These are phyloP conservation scores for Pseudorhiza aurosa DNA, from an alignment of 30 jellyfish, hydroid and myxozoan genomes.

Conservation along the genomic window DNA sequence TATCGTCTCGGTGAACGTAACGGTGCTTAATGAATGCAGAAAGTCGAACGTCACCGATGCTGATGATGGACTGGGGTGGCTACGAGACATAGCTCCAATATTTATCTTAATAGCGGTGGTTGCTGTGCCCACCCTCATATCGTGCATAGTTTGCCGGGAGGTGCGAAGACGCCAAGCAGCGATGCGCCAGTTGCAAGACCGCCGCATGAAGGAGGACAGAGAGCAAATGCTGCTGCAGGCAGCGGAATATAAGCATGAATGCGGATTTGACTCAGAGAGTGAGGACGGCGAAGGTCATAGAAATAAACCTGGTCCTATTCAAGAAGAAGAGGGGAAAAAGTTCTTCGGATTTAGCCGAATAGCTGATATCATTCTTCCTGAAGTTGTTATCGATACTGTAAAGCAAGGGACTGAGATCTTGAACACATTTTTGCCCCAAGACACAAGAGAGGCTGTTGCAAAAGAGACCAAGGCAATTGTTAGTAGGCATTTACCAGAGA, in stretches of 20 bases:
- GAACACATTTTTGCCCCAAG: conserved; percentile 63
- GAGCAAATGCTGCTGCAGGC: conserved; percentile 76
- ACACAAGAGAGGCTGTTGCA: conserved; percentile 27
- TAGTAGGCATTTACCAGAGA: conserved; percentile 23
- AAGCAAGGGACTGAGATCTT: conserved; percentile 66
- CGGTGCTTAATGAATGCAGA: conserved; percentile 61
- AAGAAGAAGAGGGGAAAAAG: conserved; percentile 59
- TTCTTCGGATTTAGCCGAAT: conserved; percentile 63
- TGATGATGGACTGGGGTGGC: conserved; percentile 73
- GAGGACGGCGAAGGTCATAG: conserved; percentile 23
- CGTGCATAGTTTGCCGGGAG: conserved; percentile 87
- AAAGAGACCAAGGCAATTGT: conserved; percentile 23
- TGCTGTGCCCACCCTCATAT: conserved; percentile 82
- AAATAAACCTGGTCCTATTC: conserved; percentile 32
- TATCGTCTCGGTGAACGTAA: conserved; percentile 44
- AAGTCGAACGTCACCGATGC: conserved; percentile 10
- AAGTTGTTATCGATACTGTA: conserved; percentile 57
- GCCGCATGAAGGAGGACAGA: conserved; percentile 79
- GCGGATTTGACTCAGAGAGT: conserved; percentile 80
- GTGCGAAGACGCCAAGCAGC: conserved; percentile 80
- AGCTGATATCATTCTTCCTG: conserved; percentile 74
- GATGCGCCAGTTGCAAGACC: conserved; percentile 79
- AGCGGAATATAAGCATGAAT: conserved; percentile 77
- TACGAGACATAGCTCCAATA: conserved; percentile 86
- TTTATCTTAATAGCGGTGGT: conserved; percentile 71